Base-by-base conservation (phyloP, 2,888 invertebrate genomes). In the Agrilus mali region DNA sequence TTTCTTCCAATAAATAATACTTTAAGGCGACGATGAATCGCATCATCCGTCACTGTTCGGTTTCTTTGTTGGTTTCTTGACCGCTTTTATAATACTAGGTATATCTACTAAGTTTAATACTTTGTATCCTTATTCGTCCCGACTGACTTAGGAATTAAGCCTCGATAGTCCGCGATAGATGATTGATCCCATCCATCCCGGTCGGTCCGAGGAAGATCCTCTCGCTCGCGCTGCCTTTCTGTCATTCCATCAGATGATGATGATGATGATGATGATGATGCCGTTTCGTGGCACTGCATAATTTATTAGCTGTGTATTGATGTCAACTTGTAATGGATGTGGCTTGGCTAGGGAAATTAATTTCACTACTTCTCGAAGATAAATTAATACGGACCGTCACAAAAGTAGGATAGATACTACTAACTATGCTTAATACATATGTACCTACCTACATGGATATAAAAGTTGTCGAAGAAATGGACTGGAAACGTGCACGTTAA, bases 281-380 rank as follows among this genome's bases (percentile, higher is more conserved):
- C 27, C 27, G 27, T 27, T 27, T 27, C 27, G 27, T 27, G 27
- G 48, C 43, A 45, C 50, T 54, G 53, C 53, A 53, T 55, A 55
- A 55, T 55, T 53, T 55, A 55, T 55, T 53, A 55, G 52, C 52
- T 50, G 48, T 51, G 54, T 54, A 56, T 56, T 56, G 55, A 56
- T 55, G 56, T 56, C 56, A 55, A 55, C 55, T 47, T 48, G 59
- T 60, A 59, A 60, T 60, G 57, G 59, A 60, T 60, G 60, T 58
- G 57, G 53, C 52, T 56, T 58, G 57, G 53, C 52, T 56, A 55
- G 54, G 56, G 57, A 59, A 58, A 59, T 60, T 59, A 60, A 59
- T 60, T 60, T 60, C 59, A 54, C 58, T 55, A 59, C 57, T 58
- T 58, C 51, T 54, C 53, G 56, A 58, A 59, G 58, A 58, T 57